Conservation (phyloP, 2,888 invertebrate genomes). For the Drosophila quasianomalipes region DNA sequence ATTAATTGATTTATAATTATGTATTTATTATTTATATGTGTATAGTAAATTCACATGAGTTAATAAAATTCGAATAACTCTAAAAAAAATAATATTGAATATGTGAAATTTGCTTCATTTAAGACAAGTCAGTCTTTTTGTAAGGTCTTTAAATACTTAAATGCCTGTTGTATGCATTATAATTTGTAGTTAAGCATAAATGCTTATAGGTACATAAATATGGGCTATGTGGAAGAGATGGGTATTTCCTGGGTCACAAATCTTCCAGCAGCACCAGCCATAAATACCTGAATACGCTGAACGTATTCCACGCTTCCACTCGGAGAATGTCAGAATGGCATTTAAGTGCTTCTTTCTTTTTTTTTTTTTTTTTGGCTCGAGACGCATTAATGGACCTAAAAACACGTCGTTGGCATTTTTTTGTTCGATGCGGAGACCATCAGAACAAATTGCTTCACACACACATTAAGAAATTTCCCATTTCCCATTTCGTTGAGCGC, state of each 20-base stretch:
- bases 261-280: constrained; percentile 10
- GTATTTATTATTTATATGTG: neutral
- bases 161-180: neutral
- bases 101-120: neutral
- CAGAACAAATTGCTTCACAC: constrained; percentile 74
- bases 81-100: neutral
- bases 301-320: constrained; percentile 1
- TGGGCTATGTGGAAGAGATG: neutral
- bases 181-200: neutral
- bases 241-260: constrained; percentile 22
- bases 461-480: constrained; percentile 64
- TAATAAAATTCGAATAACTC: neutral
- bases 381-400: constrained; percentile 70
- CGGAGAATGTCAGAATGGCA: constrained; percentile 30
- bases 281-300: constrained; percentile 44
- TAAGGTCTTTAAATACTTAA: neutral
- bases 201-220: neutral
- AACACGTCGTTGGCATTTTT: constrained; percentile 73
- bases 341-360: constrained; percentile 36
- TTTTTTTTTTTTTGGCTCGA: constrained; percentile 31
- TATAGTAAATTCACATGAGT: neutral
- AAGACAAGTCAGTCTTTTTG: neutral
- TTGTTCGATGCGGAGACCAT: constrained; percentile 26
- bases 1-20: neutral
- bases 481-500: constrained; percentile 25